Base-by-base conservation (phyloP, 1,140 invertebrate species). In the Pissodes strobi region DNA sequence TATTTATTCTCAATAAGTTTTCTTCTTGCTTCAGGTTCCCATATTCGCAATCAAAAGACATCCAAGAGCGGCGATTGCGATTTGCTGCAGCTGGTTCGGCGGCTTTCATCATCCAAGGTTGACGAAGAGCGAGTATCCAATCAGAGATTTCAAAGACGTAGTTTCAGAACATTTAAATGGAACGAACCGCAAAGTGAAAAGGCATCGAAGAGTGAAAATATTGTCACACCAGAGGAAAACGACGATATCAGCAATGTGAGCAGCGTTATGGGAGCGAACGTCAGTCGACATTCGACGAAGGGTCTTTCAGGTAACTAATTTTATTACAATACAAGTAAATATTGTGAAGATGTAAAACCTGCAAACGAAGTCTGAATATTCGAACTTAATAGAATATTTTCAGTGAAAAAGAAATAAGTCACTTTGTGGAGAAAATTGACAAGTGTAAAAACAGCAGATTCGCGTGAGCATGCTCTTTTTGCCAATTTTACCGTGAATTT, bases 231-330 rank as follows among this genome's bases (percentile, higher is more conserved):
- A 21, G n/a, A 21, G 8, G 17, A 38, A 34, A 52, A 25, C 22
- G 52, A 23, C 19, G 43, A 38, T 34, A 43, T 13, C 27, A 48
- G 56, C 68, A 51, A 71, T 65, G 66, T 62, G 60, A 61, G 68
- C 49, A 64, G 68, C 66, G 70, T 70, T 52, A 90, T 90, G 88
- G 88, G 88, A 67, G 88, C 88, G 21, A 90, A 90, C 79, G 82
- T 90, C 59, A 89, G 87, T 76, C 83, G 88, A 30, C 86, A 88
- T 73, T 87, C 83, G 64, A 82, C 83, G 59, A 89, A 89, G 77
- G 87, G 84, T 62, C 79, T 86, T 70, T 80, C 84, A 13, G 87
- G 87, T 63, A 52, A 49, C n/a, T n/a, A n/a, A n/a, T n/a, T n/a
- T n/a, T n/a, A n/a, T n/a, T n/a, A n/a, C n/a, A n/a, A n/a, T n/a